Percentiles rank a stretch among this genome's conserved stretches.
Conservation (phyloP, 53 echinoderm and acorn worm genomes). For the Mesocentrotus franciscanus region DNA sequence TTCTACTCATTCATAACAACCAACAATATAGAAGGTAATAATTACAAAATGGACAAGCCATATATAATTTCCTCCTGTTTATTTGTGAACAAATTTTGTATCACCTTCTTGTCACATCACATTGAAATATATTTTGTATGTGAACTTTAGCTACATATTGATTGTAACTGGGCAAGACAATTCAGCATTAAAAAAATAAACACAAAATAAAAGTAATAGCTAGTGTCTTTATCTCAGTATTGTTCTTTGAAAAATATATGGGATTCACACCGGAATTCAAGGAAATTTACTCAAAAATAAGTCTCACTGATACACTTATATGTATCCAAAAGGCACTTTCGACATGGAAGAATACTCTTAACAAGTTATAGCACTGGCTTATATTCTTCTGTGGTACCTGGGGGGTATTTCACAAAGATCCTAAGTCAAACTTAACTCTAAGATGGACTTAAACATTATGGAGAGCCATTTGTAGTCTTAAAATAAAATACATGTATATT, state of each 20-base stretch:
- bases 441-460: too few relatives aligned
- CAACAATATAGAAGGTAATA: neutral
- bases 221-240: neutral
- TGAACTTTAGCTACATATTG: neutral
- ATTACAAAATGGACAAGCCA: neutral
- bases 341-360: neutral
- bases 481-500: too few relatives aligned
- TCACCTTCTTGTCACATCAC: neutral
- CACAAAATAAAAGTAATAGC: constrained; percentile 15
- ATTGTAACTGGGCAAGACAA: constrained; percentile 15
- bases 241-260: neutral
- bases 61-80: neutral
- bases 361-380: neutral
- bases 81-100: neutral
- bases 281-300: neutral
- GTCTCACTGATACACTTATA: neutral
- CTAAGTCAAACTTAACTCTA: too few relatives aligned
- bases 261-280: neutral
- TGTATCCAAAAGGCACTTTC: constrained; percentile 21
- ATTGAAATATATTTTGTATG: neutral
- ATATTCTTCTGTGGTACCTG: neutral
- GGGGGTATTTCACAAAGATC: too few relatives aligned
- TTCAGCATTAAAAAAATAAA: constrained; percentile 21
- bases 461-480: neutral
- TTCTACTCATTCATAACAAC: neutral